Evolutionary conservation across 1,140 invertebrate genomes (phyloP).

Genomic region (Diorhabda elongata): DNA sequence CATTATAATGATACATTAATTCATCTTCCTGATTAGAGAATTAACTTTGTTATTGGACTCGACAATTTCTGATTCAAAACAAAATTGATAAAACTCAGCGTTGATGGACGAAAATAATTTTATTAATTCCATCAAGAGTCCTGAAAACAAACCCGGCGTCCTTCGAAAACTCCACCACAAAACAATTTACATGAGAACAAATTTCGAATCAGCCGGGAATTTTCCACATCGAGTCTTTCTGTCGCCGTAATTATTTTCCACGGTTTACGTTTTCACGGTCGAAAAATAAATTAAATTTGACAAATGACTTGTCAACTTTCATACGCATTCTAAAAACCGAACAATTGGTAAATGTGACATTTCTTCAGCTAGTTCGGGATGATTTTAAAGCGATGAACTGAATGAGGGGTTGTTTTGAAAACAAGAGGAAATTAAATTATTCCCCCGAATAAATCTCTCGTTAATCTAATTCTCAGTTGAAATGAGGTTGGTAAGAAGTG

Average conservation of each 20-base stretch:
- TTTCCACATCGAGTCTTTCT: not conserved
- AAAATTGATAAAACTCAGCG: too few relatives aligned
- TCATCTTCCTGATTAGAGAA: too few relatives aligned
- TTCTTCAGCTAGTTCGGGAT: not conserved
- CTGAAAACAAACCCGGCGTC: not conserved
- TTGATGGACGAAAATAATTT: not conserved
- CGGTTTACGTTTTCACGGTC: not conserved
- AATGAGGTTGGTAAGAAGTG: too few relatives aligned
- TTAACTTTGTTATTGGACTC: too few relatives aligned
- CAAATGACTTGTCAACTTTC: constrained; percentile 1
- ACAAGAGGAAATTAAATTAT: too few relatives aligned
- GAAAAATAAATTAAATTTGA: constrained; percentile 3
- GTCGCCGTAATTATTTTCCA: not conserved
- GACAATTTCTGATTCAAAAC: too few relatives aligned
- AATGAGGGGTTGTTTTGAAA: too few relatives aligned
- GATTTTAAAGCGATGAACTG: not conserved
- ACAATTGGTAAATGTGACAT: not conserved
- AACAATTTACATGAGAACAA: constrained; percentile 2
- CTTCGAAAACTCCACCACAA: not conserved
- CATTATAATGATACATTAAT: too few relatives aligned
- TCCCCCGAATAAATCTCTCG: too few relatives aligned
- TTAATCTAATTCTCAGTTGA: too few relatives aligned
- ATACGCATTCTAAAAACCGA: constrained; percentile 1
- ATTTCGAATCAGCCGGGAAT: not conserved
- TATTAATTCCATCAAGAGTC: constrained; percentile 1